phyloP scores from a whole-genome alignment of 2,113 vertebrate genomes.

The Neoarius graeffei region DNA sequence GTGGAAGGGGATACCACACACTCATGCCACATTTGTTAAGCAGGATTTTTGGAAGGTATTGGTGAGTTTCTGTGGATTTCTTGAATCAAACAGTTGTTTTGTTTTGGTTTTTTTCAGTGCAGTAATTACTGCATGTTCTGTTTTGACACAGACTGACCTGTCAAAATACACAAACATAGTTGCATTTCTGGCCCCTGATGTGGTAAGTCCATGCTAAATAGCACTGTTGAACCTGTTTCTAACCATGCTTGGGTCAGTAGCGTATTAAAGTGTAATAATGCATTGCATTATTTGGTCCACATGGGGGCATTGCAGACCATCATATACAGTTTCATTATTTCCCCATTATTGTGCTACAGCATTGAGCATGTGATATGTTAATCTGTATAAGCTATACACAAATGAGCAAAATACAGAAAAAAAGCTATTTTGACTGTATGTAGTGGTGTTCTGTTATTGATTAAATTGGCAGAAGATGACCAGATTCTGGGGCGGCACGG shows the following conservation, averaged over 20 bases:
- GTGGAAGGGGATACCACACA: conserved; percentile 46
- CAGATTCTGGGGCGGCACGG: not conserved
- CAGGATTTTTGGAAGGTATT: conserved; percentile 56
- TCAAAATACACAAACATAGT: conserved; percentile 54
- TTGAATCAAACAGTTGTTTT: not conserved
- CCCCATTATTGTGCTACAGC: no score
- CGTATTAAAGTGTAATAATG: not conserved
- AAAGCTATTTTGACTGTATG: not conserved
- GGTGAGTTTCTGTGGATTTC: not conserved
- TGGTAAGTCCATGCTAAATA: conserved; percentile 41
- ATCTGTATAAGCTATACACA: not conserved
- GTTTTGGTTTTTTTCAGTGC: not conserved
- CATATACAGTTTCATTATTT: not conserved
- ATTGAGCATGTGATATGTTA: not conserved
- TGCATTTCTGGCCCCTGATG: conserved; percentile 52
- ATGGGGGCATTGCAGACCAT: conserved; percentile 1
- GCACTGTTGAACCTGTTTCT: not conserved
- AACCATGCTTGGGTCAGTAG: not conserved
- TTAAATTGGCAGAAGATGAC: not conserved
- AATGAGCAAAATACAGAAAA: not conserved
- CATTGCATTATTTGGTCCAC: conserved; percentile 1
- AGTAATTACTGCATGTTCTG: not conserved
- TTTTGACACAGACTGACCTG: conserved; percentile 50
- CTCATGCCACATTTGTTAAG: conserved; percentile 43
- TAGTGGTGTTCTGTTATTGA: not conserved